Evolutionary conservation across 1,140 invertebrate species (phyloP).

Genomic region (Orius insidiosus): DNA sequence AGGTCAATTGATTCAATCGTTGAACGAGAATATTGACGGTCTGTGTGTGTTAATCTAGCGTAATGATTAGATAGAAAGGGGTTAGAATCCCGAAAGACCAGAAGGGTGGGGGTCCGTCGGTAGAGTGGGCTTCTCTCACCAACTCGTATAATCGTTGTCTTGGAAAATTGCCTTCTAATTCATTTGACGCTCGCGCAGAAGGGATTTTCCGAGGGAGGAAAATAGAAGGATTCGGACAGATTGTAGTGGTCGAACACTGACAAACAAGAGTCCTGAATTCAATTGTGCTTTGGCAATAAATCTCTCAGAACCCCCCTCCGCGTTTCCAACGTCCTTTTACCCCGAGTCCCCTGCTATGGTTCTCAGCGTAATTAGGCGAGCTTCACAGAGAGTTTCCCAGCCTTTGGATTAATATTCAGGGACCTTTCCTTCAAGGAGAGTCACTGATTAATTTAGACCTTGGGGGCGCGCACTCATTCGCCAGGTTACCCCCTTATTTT

Average conservation of each 20-base stretch:
- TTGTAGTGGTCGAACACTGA: constrained; percentile 6
- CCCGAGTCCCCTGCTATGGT: background rate
- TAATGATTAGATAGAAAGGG: constrained; percentile 3
- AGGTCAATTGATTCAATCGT: too few relatives aligned
- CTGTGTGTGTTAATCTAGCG: constrained; percentile 1
- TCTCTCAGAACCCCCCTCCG: background rate
- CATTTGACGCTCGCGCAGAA: constrained; percentile 5
- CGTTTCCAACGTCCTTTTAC: background rate
- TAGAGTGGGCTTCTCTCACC: background rate
- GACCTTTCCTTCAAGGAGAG: constrained; percentile 1
- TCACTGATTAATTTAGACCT: constrained; percentile 4
- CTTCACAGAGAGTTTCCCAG: background rate
- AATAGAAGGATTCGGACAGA: constrained; percentile 2
- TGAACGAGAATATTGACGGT: too few relatives aligned
- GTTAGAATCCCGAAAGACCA: too few relatives aligned
- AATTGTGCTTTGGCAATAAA: constrained; percentile 6
- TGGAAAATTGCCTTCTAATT: constrained; percentile 9
- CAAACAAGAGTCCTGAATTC: constrained; percentile 7
- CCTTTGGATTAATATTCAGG: constrained; percentile 5
- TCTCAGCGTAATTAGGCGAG: constrained; percentile 4
- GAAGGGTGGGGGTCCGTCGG: too few relatives aligned
- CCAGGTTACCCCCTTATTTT: too few relatives aligned
- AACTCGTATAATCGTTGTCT: constrained; percentile 1
- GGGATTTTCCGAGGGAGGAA: background rate
- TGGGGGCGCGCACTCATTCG: too few relatives aligned